A percentile compares a stretch with the other conserved stretches of the same genome.
Evolutionary conservation across 2,113 vertebrate species (phyloP).

Genomic region (Callaeas wilsoni): DNA sequence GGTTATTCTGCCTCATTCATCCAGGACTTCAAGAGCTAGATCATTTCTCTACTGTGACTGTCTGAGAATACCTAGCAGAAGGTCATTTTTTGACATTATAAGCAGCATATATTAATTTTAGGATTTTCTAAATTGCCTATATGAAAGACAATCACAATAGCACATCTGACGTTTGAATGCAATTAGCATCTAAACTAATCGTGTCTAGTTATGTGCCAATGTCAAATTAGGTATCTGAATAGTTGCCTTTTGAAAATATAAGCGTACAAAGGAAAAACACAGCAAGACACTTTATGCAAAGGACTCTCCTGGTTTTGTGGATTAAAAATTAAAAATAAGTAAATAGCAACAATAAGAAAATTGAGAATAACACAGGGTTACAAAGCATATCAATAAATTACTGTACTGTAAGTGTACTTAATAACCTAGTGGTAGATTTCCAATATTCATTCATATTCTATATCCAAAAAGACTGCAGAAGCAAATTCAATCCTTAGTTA

Average conservation of each 20-base stretch:
- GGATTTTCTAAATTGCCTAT: neutral
- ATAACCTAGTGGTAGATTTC: neutral
- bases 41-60: neutral
- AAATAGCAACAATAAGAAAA: neutral
- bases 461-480: neutral
- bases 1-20: neutral
- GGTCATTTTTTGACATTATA: neutral
- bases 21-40: neutral
- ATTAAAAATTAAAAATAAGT: neutral
- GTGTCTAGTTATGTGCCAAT: neutral
- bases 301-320: neutral
- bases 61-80: neutral
- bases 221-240: neutral
- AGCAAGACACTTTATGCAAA: neutral
- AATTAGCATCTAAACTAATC: neutral
- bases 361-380: neutral
- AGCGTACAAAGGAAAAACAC: neutral
- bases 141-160: neutral
- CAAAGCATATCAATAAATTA: neutral
- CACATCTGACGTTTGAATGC: neutral
- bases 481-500: neutral
- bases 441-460: neutral
- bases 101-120: neutral
- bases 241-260: neutral
- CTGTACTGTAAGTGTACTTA: neutral